Conservation (phyloP, 2,113 vertebrate genomes). For the Eublepharis macularius region DNA sequence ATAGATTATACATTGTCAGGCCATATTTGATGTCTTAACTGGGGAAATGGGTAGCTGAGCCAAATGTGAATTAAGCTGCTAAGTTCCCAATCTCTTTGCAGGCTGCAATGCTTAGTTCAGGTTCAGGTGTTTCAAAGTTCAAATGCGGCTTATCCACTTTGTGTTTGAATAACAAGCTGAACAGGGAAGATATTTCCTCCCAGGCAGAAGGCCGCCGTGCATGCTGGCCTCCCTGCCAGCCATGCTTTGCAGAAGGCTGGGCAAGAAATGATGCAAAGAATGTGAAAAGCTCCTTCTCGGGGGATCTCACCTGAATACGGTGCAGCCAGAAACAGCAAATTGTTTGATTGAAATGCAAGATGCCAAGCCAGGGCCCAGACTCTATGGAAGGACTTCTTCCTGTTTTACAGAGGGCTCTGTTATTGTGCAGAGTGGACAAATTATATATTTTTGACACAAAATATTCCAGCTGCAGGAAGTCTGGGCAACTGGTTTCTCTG, state of each 20-base stretch:
- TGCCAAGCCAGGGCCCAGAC: too few species aligned
- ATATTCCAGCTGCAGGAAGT: too few species aligned
- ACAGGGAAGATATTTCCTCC: slow-evolving; percentile 38
- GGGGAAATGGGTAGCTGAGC: slow-evolving; percentile 57
- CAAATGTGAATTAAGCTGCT: slow-evolving; percentile 47
- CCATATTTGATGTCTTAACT: slow-evolving; percentile 61
- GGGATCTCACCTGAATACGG: slow-evolving; percentile 6
- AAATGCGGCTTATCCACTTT: slow-evolving; percentile 45
- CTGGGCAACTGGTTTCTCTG: too few species aligned
- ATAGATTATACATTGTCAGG: slow-evolving; percentile 62
- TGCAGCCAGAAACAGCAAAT: neutral
- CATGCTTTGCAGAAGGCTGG: slow-evolving; percentile 17
- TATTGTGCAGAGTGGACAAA: too few species aligned
- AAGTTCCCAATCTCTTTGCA: slow-evolving; percentile 46
- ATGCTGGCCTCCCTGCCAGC: slow-evolving; percentile 13
- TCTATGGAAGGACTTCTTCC: too few species aligned
- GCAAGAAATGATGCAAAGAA: slow-evolving; percentile 35
- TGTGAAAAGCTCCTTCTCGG: neutral
- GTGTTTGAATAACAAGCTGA: slow-evolving; percentile 42
- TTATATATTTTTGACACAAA: too few species aligned
- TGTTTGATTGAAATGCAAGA: neutral
- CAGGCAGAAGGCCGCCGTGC: neutral
- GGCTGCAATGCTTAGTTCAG: slow-evolving; percentile 44
- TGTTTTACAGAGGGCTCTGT: too few species aligned
- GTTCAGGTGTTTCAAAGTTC: slow-evolving; percentile 55